Base-by-base conservation (phyloP, 2,888 invertebrate species). In the Chloromyia formosa region DNA sequence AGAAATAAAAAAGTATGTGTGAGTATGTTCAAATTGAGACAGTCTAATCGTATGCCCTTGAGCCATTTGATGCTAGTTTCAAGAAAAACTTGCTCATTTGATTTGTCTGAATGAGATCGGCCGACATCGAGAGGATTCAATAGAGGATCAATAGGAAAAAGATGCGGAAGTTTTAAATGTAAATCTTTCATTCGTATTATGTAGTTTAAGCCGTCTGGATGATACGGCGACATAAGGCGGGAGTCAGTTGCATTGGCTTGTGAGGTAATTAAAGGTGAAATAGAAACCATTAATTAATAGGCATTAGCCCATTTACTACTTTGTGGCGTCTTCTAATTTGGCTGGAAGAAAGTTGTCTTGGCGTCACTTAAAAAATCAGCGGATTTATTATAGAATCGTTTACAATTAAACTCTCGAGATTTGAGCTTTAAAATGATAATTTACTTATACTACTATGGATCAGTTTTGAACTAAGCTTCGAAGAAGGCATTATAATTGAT, bases 11-110 rank as follows among this genome's bases (percentile, higher is more conserved):
- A 40, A 56, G 56, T 71, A 56, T 71, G 71, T 56, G 56, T 71
- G 56, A 7, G 27, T 35, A 35, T 4, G 7, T 35, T 35, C 27
- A 35, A 71, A 71, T 71, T 58, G 56, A 71, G 56, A 69, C 56
- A 56, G 35, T 71, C 71, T 71, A 71, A 71, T 71, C 20, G 35
- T 58, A 56, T 35, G 56, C 58, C 40, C 56, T 66, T 20, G 58
- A 35, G 58, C 22, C 71, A 58, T 40, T 71, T 14, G 40, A 71
- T 14, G 18, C 16, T n/a, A 22, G 27, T 56, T 58, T 35, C n/a
- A 27, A 20, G 23, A 16, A 35, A 35, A 35, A 35, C 27, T 35
- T 35, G 2, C 27, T 58, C 20, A 22, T 22, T 40, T 56, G 45
- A n/a, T n/a, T 7, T 12, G 49, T n/a, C 2, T n/a, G 49, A 49